Conservation (phyloP, 2,888 invertebrate species). For the Sarcophaga subvicina region DNA sequence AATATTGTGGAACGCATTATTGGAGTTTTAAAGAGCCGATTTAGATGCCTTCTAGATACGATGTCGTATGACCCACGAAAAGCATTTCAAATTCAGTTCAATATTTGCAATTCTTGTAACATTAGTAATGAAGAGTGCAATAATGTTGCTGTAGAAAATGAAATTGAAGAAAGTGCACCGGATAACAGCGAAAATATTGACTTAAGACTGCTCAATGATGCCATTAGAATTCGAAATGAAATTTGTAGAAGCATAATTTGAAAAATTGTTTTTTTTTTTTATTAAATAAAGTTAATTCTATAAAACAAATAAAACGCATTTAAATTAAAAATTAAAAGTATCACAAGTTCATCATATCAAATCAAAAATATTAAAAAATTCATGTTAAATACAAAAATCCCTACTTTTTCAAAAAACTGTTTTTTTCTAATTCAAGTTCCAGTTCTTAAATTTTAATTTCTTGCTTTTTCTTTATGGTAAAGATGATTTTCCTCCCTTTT, state of each 20-base stretch:
- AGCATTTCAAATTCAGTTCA: constrained; percentile 20
- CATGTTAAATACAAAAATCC: too few relatives aligned
- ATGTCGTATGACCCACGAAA: constrained; percentile 14
- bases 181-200: constrained; percentile 1
- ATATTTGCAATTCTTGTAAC: constrained; percentile 9
- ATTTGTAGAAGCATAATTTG: background rate
- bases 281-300: background rate
- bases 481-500: background rate
- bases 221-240: constrained; percentile 13
- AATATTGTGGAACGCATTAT: constrained; percentile 41
- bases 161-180: background rate
- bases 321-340: background rate
- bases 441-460: too few relatives aligned
- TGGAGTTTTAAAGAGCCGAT: constrained; percentile 42
- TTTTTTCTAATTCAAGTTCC: too few relatives aligned
- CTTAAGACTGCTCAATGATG: constrained; percentile 21
- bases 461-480: background rate
- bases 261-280: constrained; percentile 5
- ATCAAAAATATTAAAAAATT: too few relatives aligned
- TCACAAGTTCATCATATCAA: background rate
- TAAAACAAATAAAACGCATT: background rate
- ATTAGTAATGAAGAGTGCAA: background rate
- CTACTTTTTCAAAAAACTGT: too few relatives aligned
- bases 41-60: constrained; percentile 1
- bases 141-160: background rate